These are phyloP conservation scores for Melanotus villosus DNA, from an alignment of 2,888 invertebrate genomes.

Conservation along the genomic window DNA sequence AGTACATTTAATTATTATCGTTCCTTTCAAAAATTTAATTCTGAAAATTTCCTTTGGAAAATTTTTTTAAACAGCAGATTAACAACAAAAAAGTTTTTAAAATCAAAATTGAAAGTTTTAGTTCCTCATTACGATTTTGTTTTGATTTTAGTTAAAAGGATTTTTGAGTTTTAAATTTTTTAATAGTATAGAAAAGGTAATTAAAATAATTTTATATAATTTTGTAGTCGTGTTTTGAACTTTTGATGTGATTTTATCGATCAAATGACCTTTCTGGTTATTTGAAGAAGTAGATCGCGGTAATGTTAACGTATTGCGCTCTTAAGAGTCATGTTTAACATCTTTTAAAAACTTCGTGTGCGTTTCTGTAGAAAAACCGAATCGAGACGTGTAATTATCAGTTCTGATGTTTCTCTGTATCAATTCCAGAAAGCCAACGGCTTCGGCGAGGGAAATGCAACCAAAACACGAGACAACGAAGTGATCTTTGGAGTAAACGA, in stretches of 20 bases:
- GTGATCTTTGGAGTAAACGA: constrained; percentile 49
- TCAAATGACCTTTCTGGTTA: constrained; percentile 24
- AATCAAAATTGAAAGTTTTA: no score
- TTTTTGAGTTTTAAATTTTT: no score
- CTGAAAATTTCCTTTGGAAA: no score
- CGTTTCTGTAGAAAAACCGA: constrained; percentile 15
- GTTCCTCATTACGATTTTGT: no score
- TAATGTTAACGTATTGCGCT: constrained; percentile 15
- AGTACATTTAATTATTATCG: constrained; percentile 1
- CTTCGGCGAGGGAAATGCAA: constrained; percentile 41
- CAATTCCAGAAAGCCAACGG: constrained; percentile 25
- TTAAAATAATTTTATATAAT: no score
- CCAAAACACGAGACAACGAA: constrained; percentile 45
- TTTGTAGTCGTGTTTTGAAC: constrained; percentile 5
- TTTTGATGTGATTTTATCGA: constrained; percentile 21
- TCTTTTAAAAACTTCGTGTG: background rate
- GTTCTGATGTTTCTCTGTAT: constrained; percentile 18
- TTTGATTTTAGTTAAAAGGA: no score
- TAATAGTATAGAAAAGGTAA: no score
- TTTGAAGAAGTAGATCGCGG: constrained; percentile 9
- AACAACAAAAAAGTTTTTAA: no score
- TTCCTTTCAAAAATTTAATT: no score
- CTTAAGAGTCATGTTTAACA: background rate
- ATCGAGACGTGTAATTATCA: constrained; percentile 9
- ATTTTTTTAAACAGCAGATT: no score